Evolutionary conservation across 2,797 vertebrate species (phyloP), one percentile per base, ranked within the genome.

Genomic region (Nothura maculosa): DNA sequence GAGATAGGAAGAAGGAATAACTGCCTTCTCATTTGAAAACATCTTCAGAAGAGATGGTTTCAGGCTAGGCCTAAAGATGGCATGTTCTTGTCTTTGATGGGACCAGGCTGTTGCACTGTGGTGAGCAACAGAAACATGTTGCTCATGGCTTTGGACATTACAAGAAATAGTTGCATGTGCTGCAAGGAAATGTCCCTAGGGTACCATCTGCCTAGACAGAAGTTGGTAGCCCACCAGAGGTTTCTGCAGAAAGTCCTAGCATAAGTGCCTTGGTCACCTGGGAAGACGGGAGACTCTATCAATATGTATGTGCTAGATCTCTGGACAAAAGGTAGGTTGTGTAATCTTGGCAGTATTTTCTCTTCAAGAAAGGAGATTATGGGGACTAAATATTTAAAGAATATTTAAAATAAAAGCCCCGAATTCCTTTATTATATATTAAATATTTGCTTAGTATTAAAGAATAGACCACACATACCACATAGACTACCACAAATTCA

Each of bases 31-130:
- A 1, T 16, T 58, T 19, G 10, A 16, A 21, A n/a, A 27, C 9
- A 7, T 24, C 16, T 10, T 7, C 0, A 14, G 8, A 7, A 42
- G 4, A 52, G 12, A 60, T 20, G 5, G 5, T 11, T 45, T 17
- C 24, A 40, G 19, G 5, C 42, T 57, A 58, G 6, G 63, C 10
- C 27, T 47, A 34, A 10, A 24, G 12, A 28, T 12, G 5, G 9
- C 3, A 8, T 19, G 17, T 54, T 72, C n/a, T 68, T 20, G 10
- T 34, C 22, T 67, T 7, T 54, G 5, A 0, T n/a, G 52, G 27
- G 54, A 54, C 18, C 28, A 78, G 45, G n/a, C 16, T 32, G 30
- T 36, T 20, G 10, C 16, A 32, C 19, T 27, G 57, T 34, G 7
- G 22, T 32, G 21, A 67, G 47, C 9, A 24, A 21, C 25, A 82